Evolutionary conservation across 2,113 vertebrate genomes (phyloP).

Genomic region (Varanus salvator): DNA sequence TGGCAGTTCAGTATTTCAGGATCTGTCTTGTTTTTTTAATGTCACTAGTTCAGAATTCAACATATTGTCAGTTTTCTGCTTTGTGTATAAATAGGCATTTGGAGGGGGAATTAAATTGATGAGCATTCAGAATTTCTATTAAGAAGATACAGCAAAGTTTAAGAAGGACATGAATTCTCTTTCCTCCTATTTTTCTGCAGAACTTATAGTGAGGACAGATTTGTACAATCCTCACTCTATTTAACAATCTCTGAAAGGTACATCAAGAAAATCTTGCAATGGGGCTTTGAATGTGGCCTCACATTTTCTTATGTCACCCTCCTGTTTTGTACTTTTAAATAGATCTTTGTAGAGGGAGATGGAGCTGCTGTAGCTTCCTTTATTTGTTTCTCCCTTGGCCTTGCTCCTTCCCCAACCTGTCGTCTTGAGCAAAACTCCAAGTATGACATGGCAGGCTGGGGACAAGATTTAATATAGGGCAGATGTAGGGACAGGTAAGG

Average conservation of each 20-base stretch:
- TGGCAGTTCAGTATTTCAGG: conserved; percentile 36
- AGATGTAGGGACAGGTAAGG: neutral
- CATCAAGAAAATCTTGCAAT: neutral
- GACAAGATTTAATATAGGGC: neutral
- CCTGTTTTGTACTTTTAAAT: neutral
- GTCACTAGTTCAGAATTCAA: conserved; percentile 7
- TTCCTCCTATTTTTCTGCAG: neutral
- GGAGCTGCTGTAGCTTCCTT: neutral
- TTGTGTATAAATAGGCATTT: neutral
- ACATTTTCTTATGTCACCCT: neutral
- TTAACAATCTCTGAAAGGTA: neutral
- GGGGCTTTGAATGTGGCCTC: too few species aligned
- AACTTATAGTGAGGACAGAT: neutral
- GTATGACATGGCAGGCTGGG: neutral
- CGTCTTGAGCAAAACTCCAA: too few species aligned
- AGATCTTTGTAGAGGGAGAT: neutral
- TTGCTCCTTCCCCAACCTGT: neutral
- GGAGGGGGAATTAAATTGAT: neutral
- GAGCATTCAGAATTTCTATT: neutral
- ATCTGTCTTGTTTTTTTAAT: conserved; percentile 17
- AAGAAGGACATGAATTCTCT: neutral
- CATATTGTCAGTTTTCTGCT: neutral
- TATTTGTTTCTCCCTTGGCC: neutral
- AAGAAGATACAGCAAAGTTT: neutral
- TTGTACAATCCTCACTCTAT: neutral